phyloP scores from a whole-genome alignment of 2,888 invertebrate genomes.

The Drosophila mimetica region DNA sequence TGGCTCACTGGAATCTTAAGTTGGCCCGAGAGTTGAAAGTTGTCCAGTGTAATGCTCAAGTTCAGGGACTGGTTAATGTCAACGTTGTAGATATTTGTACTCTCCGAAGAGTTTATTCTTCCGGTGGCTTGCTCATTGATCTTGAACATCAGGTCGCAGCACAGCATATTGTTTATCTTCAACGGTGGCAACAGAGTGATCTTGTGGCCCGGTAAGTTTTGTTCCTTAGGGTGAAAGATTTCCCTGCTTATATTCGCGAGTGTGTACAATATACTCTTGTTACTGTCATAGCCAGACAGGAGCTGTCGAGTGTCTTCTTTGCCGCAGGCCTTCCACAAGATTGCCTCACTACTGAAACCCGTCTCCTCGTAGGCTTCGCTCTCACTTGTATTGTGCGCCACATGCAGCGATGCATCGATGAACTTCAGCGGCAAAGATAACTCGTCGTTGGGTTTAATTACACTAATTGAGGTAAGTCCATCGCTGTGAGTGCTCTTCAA shows the following conservation, averaged over 20 bases:
- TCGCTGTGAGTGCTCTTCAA: constrained; percentile 72
- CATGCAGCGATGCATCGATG: constrained; percentile 90
- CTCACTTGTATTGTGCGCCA: constrained; percentile 85
- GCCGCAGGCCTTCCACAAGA: constrained; percentile 79
- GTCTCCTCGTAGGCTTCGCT: constrained; percentile 62
- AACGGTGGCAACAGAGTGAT: constrained; percentile 94
- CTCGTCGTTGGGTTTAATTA: constrained; percentile 85
- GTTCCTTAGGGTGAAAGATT: constrained; percentile 89
- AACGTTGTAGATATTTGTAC: constrained; percentile 86
- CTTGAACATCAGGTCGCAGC: constrained; percentile 90
- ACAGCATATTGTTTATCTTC: constrained; percentile 93
- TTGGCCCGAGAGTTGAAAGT: constrained; percentile 90
- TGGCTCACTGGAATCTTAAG: constrained; percentile 85
- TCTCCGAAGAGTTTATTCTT: constrained; percentile 85
- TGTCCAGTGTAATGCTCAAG: constrained; percentile 92
- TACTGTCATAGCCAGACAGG: constrained; percentile 74
- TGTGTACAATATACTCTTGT: constrained; percentile 78
- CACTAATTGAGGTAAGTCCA: constrained; percentile 81
- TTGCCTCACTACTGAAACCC: constrained; percentile 80
- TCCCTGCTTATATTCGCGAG: constrained; percentile 88
- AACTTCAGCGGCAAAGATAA: constrained; percentile 91
- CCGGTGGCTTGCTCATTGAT: constrained; percentile 84
- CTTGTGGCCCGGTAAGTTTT: constrained; percentile 91
- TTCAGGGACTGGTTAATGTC: constrained; percentile 87
- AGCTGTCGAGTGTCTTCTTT: constrained; percentile 72